A percentile compares a stretch with the other conserved stretches of the same genome.
Conservation (phyloP, 2,888 invertebrate species). For the Pachycephus smyrnensis region DNA sequence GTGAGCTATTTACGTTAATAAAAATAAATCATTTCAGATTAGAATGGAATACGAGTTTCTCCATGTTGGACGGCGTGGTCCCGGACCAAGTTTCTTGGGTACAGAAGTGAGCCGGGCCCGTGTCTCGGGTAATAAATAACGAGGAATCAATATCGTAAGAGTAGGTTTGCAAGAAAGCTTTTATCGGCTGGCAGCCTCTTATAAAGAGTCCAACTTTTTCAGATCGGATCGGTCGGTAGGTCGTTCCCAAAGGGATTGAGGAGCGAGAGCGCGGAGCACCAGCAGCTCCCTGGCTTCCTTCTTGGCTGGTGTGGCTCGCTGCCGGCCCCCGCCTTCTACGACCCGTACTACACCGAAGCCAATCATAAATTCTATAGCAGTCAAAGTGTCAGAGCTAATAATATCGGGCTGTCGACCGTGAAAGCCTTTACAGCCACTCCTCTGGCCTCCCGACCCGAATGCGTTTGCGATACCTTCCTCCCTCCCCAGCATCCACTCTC, state of each 20-base stretch:
- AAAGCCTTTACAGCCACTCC: slow-evolving; percentile 22
- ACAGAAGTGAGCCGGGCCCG: background rate
- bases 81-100: background rate
- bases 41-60: slow-evolving; percentile 20
- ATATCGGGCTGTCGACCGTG: slow-evolving; percentile 34
- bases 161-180: slow-evolving; percentile 40
- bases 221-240: slow-evolving; percentile 8
- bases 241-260: slow-evolving; percentile 3
- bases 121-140: background rate
- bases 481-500: background rate
- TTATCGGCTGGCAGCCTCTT: slow-evolving; percentile 28
- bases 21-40: slow-evolving; percentile 38
- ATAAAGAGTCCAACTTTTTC: slow-evolving; percentile 20
- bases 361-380: slow-evolving; percentile 37
- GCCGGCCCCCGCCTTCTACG: background rate
- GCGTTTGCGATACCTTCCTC: background rate
- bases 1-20: slow-evolving; percentile 26
- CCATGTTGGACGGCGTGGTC: background rate
- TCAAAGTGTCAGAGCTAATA: slow-evolving; percentile 36
- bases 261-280: slow-evolving; percentile 7
- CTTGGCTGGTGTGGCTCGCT: background rate
- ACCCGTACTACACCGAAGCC: slow-evolving; percentile 19
- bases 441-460: slow-evolving; percentile 3
- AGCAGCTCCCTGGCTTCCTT: slow-evolving; percentile 1
- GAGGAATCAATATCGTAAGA: slow-evolving; percentile 42